phyloP scores from a whole-genome alignment of 2,113 vertebrate genomes.

The Sapayoa aenigma region DNA sequence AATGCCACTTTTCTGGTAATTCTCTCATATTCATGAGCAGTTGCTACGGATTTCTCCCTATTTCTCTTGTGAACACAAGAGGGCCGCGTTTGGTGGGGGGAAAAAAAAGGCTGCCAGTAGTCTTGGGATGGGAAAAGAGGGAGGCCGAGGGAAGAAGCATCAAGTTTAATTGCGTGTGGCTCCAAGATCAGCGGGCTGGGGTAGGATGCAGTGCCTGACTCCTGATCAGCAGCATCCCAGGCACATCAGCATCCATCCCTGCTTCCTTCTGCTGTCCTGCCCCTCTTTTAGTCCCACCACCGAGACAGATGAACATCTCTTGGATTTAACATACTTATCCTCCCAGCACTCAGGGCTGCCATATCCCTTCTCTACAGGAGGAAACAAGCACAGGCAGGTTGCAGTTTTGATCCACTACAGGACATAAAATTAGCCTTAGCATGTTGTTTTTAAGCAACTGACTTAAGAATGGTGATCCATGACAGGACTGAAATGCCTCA shows the following conservation, averaged over 20 bases:
- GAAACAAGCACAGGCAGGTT: not conserved
- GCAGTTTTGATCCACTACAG: not conserved
- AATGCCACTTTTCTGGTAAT: not conserved
- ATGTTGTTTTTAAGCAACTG: not conserved
- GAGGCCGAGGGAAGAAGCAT: not conserved
- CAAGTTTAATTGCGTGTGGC: not conserved
- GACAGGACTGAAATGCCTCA: not conserved
- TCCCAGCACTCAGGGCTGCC: not conserved
- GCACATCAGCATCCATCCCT: not conserved
- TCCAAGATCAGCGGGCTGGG: accelerated
- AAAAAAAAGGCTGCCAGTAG: not conserved
- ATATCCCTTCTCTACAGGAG: not conserved
- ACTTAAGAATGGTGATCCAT: accelerated
- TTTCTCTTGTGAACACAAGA: slow-evolving; percentile 36
- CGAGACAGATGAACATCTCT: not conserved
- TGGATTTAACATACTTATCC: not conserved
- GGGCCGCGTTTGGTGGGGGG: not conserved
- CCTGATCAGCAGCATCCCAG: not conserved
- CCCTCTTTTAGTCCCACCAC: not conserved
- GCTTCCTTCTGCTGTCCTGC: not conserved
- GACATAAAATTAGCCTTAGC: not conserved
- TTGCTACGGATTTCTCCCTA: not conserved
- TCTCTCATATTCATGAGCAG: not conserved
- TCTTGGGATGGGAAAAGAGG: not conserved
- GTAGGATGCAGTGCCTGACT: not conserved